These are phyloP conservation scores for Nasonia oneida DNA, from an alignment of 2,888 invertebrate species.

Conservation along the genomic window DNA sequence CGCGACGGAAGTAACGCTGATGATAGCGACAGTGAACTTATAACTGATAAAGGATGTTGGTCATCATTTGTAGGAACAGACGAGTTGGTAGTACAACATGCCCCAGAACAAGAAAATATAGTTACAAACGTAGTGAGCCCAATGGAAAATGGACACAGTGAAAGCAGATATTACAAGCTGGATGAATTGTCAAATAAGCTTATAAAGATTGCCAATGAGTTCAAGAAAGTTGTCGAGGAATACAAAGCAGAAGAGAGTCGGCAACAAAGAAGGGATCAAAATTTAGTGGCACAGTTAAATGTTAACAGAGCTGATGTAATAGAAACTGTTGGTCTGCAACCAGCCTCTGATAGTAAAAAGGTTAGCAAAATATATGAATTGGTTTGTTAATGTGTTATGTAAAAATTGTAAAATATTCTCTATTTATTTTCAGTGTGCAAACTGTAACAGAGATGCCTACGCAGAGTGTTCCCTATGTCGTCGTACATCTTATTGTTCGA, in stretches of 20 bases:
- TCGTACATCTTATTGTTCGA: conserved; percentile 93
- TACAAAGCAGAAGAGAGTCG: conserved; percentile 83
- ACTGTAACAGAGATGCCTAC: conserved; percentile 92
- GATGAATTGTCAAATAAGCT: conserved; percentile 87
- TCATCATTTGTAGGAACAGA: conserved; percentile 76
- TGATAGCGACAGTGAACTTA: conserved; percentile 75
- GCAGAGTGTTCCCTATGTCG: conserved; percentile 93
- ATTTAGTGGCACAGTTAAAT: conserved; percentile 80
- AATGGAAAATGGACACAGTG: conserved; percentile 73
- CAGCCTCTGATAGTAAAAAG: conserved; percentile 86
- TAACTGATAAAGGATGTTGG: conserved; percentile 76
- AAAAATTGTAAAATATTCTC: not conserved
- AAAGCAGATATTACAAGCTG: conserved; percentile 80
- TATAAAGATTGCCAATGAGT: conserved; percentile 85
- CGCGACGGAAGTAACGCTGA: conserved; percentile 77
- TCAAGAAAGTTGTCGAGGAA: conserved; percentile 87
- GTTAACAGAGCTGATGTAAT: conserved; percentile 77
- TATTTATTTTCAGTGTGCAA: conserved; percentile 85
- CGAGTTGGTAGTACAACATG: conserved; percentile 75
- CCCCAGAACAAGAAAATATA: conserved; percentile 71
- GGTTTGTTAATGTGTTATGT: not conserved
- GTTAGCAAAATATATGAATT: conserved; percentile 76
- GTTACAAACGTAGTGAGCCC: conserved; percentile 61
- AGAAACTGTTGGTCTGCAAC: conserved; percentile 82
- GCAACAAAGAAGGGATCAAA: conserved; percentile 81